Evolutionary conservation across 2,888 invertebrate genomes (phyloP), one percentile per base, ranked within the genome.

Genomic region (Calephelis perditalis): DNA sequence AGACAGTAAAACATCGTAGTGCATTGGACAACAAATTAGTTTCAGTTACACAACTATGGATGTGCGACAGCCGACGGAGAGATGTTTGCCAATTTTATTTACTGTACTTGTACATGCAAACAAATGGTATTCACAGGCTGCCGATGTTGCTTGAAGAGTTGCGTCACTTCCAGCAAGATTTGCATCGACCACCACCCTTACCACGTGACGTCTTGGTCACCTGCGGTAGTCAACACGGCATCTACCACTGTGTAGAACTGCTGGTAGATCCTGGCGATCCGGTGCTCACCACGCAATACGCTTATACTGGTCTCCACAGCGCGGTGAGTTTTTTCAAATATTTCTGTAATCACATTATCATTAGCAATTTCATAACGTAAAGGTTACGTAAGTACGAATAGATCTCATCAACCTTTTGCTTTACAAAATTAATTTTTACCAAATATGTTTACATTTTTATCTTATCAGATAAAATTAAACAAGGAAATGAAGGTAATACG

Each of bases 221-320:
- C 5, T 92, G 93, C 67, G 96, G 96, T 3, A 93, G 95, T 36
- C 96, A 96, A 78, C 95, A 96, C 75, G 96, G 94, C 7, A 92
- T 96, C 63, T 94, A 94, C 81, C 95, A 94, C 79, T 91, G 94
- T 55, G 88, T 95, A 49, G 95, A 96, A 70, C 92, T 96, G 81
- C 81, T 94, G 61, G 76, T 96, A n/a, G 91, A 92, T 54, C 92
- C 91, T 0, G 95, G 94, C 0, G 95, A 96, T 73, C 92, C 94
- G 0, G 87, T 96, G 44, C 73, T 96, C 40, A 92, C 95, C 10
- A 94, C 94, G 59, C 92, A 93, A 77, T 95, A 94, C 7, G 86
- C 94, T 1, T 96, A 96, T 74, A 92, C 95, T 1, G 96, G 96
- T 12, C 91, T 93, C 7, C 92, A 94, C 70, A 91, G 92, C 45